These are phyloP conservation scores for Festucalex cinctus DNA, from an alignment of 2,113 vertebrate genomes.

Conservation along the genomic window DNA sequence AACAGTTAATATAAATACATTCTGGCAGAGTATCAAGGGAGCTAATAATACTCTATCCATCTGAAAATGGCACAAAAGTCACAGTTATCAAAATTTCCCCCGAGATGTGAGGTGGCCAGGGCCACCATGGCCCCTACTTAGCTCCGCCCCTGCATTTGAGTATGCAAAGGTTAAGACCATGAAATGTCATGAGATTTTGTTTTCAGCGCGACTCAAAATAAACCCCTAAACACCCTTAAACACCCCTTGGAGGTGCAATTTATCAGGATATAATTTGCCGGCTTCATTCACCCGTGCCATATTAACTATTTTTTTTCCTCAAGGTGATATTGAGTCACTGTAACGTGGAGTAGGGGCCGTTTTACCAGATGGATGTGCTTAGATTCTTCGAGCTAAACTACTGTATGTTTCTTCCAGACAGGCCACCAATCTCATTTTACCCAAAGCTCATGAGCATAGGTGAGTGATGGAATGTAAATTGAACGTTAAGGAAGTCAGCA, in stretches of 20 bases:
- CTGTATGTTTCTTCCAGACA: not conserved
- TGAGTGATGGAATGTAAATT: constrained; percentile 7
- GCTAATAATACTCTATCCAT: no score
- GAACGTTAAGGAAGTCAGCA: constrained; percentile 7
- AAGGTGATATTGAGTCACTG: constrained; percentile 2
- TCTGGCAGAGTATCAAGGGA: no score
- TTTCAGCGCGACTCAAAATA: not conserved
- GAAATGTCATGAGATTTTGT: not conserved
- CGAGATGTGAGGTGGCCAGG: no score
- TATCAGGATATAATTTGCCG: not conserved
- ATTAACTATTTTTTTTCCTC: not conserved
- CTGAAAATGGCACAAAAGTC: no score
- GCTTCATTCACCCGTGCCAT: not conserved
- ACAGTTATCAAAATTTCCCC: no score
- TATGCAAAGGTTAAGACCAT: not conserved
- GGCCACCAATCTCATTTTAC: constrained; percentile 4
- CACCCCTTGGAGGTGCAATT: not conserved
- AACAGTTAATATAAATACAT: no score
- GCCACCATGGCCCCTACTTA: not conserved
- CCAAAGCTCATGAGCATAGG: constrained; percentile 11
- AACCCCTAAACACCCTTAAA: not conserved
- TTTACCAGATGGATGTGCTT: not conserved
- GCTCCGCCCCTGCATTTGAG: no score
- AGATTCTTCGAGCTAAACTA: not conserved
- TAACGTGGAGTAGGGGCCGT: not conserved